Percentiles rank a stretch among this genome's conserved stretches.
These are phyloP conservation scores for Euzetes globulus DNA, from an alignment of 2,888 invertebrate genomes.

Conservation along the genomic window DNA sequence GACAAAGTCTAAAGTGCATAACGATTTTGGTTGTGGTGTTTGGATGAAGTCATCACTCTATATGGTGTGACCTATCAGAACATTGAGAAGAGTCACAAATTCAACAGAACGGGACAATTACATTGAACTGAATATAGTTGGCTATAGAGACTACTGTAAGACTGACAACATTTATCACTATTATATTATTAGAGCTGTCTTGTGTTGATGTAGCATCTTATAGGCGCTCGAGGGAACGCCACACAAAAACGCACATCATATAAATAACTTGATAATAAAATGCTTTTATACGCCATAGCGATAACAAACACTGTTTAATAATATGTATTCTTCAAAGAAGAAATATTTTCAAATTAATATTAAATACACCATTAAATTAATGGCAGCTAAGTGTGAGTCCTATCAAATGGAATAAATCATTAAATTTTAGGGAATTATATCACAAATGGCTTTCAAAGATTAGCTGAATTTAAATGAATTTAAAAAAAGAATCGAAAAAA, in stretches of 20 bases:
- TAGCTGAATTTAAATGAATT: conserved; percentile 12
- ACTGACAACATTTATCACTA: conserved; percentile 26
- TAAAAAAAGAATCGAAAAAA: conserved; percentile 8
- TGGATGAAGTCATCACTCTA: conserved; percentile 9
- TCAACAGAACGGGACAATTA: conserved; percentile 19
- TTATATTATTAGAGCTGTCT: conserved; percentile 28
- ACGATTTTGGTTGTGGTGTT: not conserved
- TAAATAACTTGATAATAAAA: conserved; percentile 28
- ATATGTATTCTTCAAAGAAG: not conserved
- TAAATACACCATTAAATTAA: conserved; percentile 27
- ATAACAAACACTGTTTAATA: conserved; percentile 20
- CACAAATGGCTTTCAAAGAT: conserved; percentile 5
- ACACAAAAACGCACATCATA: not conserved
- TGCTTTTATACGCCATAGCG: not conserved
- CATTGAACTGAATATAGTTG: not conserved
- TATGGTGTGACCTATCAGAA: conserved; percentile 3
- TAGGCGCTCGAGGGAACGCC: conserved; percentile 21
- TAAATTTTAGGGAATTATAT: not conserved
- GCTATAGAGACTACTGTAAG: not conserved
- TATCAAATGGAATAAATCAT: conserved; percentile 20
- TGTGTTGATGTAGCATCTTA: not conserved
- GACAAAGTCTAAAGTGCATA: not conserved
- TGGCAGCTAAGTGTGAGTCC: not conserved
- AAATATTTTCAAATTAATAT: conserved; percentile 28
- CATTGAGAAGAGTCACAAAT: not conserved